Evolutionary conservation across 1,140 invertebrate species (phyloP).

Genomic region (Mactra quadrangularis): DNA sequence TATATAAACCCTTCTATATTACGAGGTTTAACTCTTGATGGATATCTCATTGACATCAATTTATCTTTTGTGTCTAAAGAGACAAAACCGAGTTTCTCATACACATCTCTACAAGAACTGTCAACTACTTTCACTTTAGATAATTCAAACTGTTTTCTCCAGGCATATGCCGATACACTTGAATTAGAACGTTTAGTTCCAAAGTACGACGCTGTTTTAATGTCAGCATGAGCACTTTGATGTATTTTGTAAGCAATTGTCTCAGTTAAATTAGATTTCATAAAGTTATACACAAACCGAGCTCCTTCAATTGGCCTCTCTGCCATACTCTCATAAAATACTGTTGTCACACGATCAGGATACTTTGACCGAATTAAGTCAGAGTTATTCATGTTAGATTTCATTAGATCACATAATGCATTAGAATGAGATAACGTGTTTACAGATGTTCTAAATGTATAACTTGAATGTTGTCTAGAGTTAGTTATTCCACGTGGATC

Average conservation of each 20-base stretch:
- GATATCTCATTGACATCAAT: neutral
- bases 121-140: neutral
- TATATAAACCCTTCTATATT: slow-evolving; percentile 1
- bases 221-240: neutral
- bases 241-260: neutral
- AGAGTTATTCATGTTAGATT: neutral
- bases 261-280: neutral
- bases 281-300: slow-evolving; percentile 1
- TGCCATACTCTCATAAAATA: neutral
- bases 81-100: neutral
- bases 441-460: neutral
- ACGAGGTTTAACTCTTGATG: neutral
- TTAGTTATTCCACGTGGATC: slow-evolving; percentile 11
- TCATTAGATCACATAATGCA: slow-evolving; percentile 7
- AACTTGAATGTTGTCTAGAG: neutral
- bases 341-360: neutral
- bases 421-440: neutral
- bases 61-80: neutral
- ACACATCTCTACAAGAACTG: neutral
- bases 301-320: neutral
- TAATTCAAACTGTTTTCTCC: neutral
- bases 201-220: neutral
- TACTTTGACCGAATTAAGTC: slow-evolving; percentile 5
- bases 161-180: neutral
- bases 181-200: neutral